These are phyloP conservation scores for Sylvietta virens DNA, from an alignment of 2,113 vertebrate species.

Conservation along the genomic window DNA sequence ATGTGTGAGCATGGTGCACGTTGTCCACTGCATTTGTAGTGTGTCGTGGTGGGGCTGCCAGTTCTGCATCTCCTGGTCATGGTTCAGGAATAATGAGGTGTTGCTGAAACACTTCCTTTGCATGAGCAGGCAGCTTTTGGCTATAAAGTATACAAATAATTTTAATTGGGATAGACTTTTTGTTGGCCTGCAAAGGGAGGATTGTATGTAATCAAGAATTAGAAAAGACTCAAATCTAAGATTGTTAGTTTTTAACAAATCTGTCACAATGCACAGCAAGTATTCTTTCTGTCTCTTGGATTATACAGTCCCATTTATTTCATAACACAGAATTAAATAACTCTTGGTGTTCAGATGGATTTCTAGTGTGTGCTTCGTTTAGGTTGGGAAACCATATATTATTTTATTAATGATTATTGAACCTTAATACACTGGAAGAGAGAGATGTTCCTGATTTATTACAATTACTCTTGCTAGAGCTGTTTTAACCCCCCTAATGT, in stretches of 20 bases:
- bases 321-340: neutral
- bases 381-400: neutral
- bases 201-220: neutral
- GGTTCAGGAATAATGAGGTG: neutral
- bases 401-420: neutral
- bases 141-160: neutral
- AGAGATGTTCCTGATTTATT: neutral
- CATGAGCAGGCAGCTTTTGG: neutral
- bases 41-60: neutral
- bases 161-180: neutral
- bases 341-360: neutral
- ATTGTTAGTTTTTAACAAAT: neutral
- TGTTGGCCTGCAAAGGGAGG: neutral
- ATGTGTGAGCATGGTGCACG: rapidly evolving
- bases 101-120: neutral
- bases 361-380: neutral
- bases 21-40: neutral
- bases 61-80: neutral
- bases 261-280: neutral
- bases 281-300: neutral
- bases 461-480: neutral
- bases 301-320: neutral
- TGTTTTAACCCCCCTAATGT: neutral
- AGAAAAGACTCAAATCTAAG: neutral
- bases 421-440: neutral